Conservation (phyloP, 2,113 vertebrate genomes). For the Panthera uncia region DNA sequence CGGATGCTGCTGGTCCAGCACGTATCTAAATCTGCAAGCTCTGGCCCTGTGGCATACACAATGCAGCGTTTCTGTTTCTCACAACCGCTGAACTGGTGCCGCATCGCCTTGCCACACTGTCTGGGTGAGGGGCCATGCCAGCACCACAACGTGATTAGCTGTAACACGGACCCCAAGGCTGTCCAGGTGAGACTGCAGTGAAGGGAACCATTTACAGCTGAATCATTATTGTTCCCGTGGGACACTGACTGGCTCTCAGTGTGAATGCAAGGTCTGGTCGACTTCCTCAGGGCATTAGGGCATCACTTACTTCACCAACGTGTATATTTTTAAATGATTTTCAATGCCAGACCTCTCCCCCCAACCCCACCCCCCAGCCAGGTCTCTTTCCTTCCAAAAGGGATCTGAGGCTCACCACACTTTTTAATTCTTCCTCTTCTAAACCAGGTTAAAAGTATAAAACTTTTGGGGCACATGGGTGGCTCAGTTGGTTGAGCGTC, state of each 20-base stretch:
- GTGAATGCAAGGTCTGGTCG: not conserved
- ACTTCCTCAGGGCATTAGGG: not conserved
- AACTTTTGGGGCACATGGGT: not conserved
- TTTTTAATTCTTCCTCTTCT: not conserved
- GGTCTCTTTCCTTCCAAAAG: not conserved
- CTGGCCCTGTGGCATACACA: not conserved
- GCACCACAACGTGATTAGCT: not conserved
- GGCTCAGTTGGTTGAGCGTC: no score
- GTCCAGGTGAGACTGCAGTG: not conserved
- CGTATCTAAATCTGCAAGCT: not conserved
- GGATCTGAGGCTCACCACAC: not conserved
- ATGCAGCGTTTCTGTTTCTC: not conserved
- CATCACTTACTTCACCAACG: not conserved
- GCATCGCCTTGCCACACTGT: not conserved
- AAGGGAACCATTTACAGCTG: not conserved
- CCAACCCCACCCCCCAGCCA: no score
- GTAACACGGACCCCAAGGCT: fast-evolving
- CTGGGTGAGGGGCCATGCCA: not conserved
- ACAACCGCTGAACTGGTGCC: not conserved
- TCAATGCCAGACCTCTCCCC: not conserved
- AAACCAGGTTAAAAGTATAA: not conserved
- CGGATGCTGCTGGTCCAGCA: not conserved
- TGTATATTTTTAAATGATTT: not conserved
- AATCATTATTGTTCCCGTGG: not conserved
- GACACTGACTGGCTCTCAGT: not conserved